A percentile compares a stretch with the other conserved stretches of the same genome.
phyloP scores from a whole-genome alignment of 1,140 invertebrate species.

The Bombus superbus region DNA sequence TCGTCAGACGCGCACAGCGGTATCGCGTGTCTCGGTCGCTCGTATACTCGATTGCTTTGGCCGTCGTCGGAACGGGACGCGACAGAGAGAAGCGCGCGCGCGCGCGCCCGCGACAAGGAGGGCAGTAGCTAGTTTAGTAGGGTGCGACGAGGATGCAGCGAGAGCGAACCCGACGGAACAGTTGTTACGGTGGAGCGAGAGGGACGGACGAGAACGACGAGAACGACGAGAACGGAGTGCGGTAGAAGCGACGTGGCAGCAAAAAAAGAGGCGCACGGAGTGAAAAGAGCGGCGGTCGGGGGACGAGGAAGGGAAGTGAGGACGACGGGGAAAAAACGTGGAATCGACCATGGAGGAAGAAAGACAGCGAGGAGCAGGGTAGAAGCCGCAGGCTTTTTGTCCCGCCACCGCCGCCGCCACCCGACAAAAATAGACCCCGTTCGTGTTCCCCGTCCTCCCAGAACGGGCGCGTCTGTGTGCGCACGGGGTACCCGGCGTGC shows the following conservation, averaged over 20 bases:
- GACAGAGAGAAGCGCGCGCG: neutral
- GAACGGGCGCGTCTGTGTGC: slow-evolving; percentile 63
- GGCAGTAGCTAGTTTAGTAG: slow-evolving; percentile 7
- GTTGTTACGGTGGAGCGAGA: neutral
- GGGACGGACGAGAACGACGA: slow-evolving; percentile 28
- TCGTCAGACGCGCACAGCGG: neutral
- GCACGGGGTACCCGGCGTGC: slow-evolving; percentile 48
- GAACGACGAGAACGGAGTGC: slow-evolving; percentile 44
- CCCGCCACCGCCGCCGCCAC: slow-evolving; percentile 72
- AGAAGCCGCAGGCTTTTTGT: slow-evolving; percentile 81
- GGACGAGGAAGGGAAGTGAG: slow-evolving; percentile 32
- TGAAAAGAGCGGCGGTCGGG: slow-evolving; percentile 59
- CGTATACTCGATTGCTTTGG: slow-evolving; percentile 70
- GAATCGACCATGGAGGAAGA: slow-evolving; percentile 39
- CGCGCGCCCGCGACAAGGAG: slow-evolving; percentile 1
- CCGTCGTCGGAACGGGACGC: slow-evolving; percentile 51
- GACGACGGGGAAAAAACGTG: slow-evolving; percentile 42
- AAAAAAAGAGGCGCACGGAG: slow-evolving; percentile 72
- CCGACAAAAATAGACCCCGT: slow-evolving; percentile 77
- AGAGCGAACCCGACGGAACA: slow-evolving; percentile 40
- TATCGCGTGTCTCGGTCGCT: slow-evolving; percentile 53
- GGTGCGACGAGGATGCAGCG: slow-evolving; percentile 3
- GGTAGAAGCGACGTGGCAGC: slow-evolving; percentile 59
- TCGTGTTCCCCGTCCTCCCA: slow-evolving; percentile 73
- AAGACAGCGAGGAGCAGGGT: slow-evolving; percentile 59